Base-by-base conservation (phyloP, 2,797 vertebrate genomes). In the Diplodus puntazzo region DNA sequence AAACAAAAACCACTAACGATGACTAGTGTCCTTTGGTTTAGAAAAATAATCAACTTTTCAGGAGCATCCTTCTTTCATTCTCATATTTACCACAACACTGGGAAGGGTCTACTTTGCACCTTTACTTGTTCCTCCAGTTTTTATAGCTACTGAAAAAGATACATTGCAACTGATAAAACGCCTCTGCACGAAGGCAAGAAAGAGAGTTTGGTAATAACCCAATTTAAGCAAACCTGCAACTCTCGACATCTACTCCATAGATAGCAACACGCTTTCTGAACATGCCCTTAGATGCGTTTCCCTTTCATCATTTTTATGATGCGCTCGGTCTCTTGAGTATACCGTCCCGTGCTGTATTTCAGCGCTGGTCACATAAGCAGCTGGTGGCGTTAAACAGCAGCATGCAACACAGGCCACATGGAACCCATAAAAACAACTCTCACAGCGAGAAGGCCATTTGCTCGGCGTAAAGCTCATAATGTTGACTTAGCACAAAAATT, bases 261-360 rank as follows among this genome's bases (percentile, higher is more conserved):
- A 91, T 86, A 83, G 78, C 39, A n/a, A 76, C 73, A 58, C 67
- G 34, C 65, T 77, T 84, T 79, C 58, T 58, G n/a, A 78, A 86
- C 79, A 72, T 88, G 82, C 66, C 84, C 64, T 74, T 59, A 75
- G 79, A 4, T 18, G 50, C 27, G 25, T 62, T 50, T 48, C 50
- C 67, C 79, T 79, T 89, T 43, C 85, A 89, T 90, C 72, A 87
- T 79, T 85, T 92, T 92, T 87, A 93, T 87, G 86, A 87, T 88
- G 75, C 63, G 50, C 77, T 84, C 81, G 68, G 83, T 80, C 77
- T 83, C 73, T 57, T 54, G 69, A 61, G 68, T 55, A 72, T 53
- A 74, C 71, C n/a, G 77, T 61, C 78, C 73, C 23, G 50, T 87
- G 76, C 86, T 87, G 63, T 73, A 82, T 88, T 89, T 86, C 86